Evolutionary conservation across 2,797 vertebrate species (phyloP).

Genomic region (Remorina albescens): DNA sequence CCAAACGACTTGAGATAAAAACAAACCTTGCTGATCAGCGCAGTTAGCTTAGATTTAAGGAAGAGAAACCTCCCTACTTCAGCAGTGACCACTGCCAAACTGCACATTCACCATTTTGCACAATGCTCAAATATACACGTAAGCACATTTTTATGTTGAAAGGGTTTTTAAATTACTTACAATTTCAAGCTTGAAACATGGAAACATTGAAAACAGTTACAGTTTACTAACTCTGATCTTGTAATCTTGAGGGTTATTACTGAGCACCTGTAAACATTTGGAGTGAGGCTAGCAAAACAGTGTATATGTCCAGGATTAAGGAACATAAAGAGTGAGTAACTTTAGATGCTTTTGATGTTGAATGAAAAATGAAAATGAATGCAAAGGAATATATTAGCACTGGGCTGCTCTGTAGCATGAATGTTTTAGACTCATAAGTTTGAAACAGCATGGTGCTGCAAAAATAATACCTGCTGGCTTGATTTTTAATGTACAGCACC

Average conservation of each 20-base stretch:
- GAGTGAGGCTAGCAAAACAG: background rate
- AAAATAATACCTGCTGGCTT: constrained; percentile 43
- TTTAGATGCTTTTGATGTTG: constrained; percentile 14
- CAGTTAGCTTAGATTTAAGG: background rate
- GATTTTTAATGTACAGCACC: constrained; percentile 49
- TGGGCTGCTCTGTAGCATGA: background rate
- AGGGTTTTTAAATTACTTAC: background rate
- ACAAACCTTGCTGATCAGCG: background rate
- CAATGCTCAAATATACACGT: background rate
- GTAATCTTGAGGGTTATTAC: background rate
- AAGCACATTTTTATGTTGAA: background rate
- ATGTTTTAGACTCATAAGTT: constrained; percentile 16
- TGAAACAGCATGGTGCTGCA: constrained; percentile 12
- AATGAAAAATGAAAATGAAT: background rate
- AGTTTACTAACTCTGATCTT: background rate
- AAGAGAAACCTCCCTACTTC: background rate
- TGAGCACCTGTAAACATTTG: background rate
- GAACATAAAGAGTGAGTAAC: background rate
- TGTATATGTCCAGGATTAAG: background rate
- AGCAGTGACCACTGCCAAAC: background rate
- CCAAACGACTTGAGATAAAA: background rate
- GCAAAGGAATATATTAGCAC: background rate
- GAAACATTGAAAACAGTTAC: too few relatives aligned
- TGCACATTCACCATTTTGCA: background rate
- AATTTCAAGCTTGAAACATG: background rate